Conservation (phyloP, 2,888 invertebrate genomes). For the Hyles lineata region DNA sequence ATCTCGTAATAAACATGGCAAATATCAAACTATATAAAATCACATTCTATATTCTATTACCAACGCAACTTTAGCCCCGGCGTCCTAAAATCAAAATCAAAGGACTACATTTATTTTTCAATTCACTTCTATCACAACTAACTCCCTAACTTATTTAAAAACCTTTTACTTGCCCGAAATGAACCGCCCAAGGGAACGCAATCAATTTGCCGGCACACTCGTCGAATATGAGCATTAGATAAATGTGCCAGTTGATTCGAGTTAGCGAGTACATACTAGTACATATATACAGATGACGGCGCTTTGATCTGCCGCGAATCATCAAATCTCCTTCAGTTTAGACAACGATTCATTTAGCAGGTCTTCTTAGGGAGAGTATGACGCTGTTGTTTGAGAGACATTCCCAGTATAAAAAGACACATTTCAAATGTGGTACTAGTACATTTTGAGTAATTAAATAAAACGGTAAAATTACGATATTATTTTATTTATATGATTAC, state of each 20-base stretch:
- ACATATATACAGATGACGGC: not conserved
- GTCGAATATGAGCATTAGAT: constrained; percentile 14
- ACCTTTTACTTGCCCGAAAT: constrained; percentile 21
- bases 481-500: too few species aligned
- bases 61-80: not conserved
- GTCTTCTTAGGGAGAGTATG: constrained; percentile 24
- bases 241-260: not conserved
- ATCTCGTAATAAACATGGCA: too few species aligned
- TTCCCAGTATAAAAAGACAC: too few species aligned
- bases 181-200: constrained; percentile 14
- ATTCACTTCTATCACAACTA: not conserved
- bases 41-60: not conserved
- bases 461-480: too few species aligned
- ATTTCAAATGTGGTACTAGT: too few species aligned
- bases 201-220: constrained; percentile 18
- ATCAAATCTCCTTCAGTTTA: constrained; percentile 31
- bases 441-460: too few species aligned
- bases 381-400: not conserved
- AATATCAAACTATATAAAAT: too few species aligned
- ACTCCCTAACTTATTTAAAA: not conserved
- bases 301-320: constrained; percentile 32
- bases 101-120: not conserved
- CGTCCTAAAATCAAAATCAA: not conserved
- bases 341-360: constrained; percentile 40
- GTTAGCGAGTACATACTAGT: constrained; percentile 14